These are phyloP conservation scores for Rapana venosa DNA, from an alignment of 2,888 invertebrate species.

Conservation along the genomic window DNA sequence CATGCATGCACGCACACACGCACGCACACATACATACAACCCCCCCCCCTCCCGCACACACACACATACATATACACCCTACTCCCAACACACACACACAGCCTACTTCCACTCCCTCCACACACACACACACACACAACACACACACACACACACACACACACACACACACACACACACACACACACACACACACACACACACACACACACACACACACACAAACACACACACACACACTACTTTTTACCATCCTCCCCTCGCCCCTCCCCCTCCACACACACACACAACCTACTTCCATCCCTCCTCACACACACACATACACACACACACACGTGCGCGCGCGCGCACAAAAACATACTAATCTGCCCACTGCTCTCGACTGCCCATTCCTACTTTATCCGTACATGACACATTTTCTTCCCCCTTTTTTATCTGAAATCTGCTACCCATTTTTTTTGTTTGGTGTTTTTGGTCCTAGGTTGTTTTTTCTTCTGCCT, in stretches of 20 bases:
- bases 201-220: neutral
- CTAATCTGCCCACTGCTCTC: neutral
- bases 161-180: neutral
- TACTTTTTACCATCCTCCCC: neutral
- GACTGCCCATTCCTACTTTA: neutral
- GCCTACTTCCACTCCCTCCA: neutral
- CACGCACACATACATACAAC: slow-evolving; percentile 9
- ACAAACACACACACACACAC: slow-evolving; percentile 19
- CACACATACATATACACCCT: neutral
- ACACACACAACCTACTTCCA: slow-evolving; percentile 13
- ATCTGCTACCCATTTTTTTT: too few species aligned
- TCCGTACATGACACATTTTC: too few species aligned
- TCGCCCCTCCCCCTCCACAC: neutral
- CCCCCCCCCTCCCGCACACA: neutral
- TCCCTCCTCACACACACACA: slow-evolving; percentile 21
- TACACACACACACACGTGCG: slow-evolving; percentile 21
- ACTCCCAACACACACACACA: neutral
- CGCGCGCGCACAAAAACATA: slow-evolving; percentile 17
- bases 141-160: neutral
- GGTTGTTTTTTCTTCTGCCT: too few species aligned
- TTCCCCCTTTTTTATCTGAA: too few species aligned
- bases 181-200: neutral
- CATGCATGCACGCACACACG: slow-evolving; percentile 12
- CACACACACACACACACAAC: neutral
- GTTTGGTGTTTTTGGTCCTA: too few species aligned